Evolutionary conservation across 2,888 invertebrate genomes (phyloP), one percentile per base, ranked within the genome.

Genomic region (Seira musarum): DNA sequence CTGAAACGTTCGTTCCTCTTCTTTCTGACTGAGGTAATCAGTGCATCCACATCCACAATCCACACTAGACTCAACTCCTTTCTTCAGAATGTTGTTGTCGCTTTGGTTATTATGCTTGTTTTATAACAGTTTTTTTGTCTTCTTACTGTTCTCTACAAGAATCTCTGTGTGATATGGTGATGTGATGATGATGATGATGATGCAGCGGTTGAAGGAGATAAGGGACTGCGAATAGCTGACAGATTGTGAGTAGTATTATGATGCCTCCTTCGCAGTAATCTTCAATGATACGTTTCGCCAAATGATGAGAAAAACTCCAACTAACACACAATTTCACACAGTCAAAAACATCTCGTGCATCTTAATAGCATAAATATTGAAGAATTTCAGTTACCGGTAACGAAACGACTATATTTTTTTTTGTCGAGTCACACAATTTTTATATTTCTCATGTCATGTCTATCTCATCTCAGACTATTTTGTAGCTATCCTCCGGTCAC

Each of bases 321-420:
- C 53, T 53, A 53, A 53, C 53, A 53, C 53, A 53, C n/a, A 53
- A 53, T 17, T 53, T 53, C 53, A 53, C 53, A 53, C 53, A 53
- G n/a, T 53, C 53, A 53, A 53, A 53, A 17, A 53, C 3, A 8
- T 53, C 15, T 53, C 53, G 3, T 53, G 53, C 53, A 8, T 53
- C 6, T 53, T 15, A 53, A 53, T 53, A 53, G 17, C 3, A 53
- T 3, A 53, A 53, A 53, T 53, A 17, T n/a, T 53, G 53, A 53
- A 53, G 53, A 53, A 53, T 8, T 40, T 17, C 17, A 53, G 30
- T 53, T 8, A 53, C 53, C 53, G 53, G 17, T 3, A 53, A 53
- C 53, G 3, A n/a, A 15, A 53, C 40, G n/a, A n/a, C n/a, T n/a
- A n/a, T n/a, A n/a, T n/a, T 8, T 53, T 53, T 53, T 53, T 53